A percentile compares a stretch with the other conserved stretches of the same genome.
These are phyloP conservation scores for Chitala chitala DNA, from an alignment of 2,113 vertebrate species.

Conservation along the genomic window DNA sequence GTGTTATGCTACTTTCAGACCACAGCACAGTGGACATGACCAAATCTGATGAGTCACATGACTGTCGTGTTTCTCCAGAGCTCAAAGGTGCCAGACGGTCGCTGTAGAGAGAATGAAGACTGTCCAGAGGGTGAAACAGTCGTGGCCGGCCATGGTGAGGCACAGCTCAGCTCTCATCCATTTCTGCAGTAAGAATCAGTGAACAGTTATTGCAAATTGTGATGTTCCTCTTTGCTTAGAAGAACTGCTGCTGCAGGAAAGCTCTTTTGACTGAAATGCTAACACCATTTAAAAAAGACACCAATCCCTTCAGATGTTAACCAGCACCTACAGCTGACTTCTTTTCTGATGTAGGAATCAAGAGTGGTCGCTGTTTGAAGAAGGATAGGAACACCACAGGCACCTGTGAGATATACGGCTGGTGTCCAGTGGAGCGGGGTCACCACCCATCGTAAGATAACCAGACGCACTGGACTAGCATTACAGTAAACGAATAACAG, in stretches of 20 bases:
- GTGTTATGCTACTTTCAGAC: not conserved
- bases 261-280: not conserved
- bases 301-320: too few relatives aligned
- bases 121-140: constrained; percentile 71
- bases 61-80: constrained; percentile 58
- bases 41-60: not conserved
- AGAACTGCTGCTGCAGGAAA: not conserved
- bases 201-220: not conserved
- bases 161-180: too few relatives aligned
- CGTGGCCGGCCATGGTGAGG: constrained; percentile 51
- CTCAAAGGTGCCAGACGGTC: constrained; percentile 53
- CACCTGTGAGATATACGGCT: constrained; percentile 83
- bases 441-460: constrained; percentile 47
- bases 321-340: not conserved
- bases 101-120: constrained; percentile 61
- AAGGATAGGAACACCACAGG: constrained; percentile 48
- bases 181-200: constrained; percentile 22
- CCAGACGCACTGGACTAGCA: too few relatives aligned
- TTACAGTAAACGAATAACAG: too few relatives aligned
- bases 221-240: not conserved
- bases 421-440: constrained; percentile 78
- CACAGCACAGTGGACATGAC: not conserved
- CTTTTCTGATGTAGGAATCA: constrained; percentile 63
- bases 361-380: constrained; percentile 72
- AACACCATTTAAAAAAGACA: not conserved